phyloP scores from a whole-genome alignment of 2,797 vertebrate species.

The Pseudochirops corinnae region DNA sequence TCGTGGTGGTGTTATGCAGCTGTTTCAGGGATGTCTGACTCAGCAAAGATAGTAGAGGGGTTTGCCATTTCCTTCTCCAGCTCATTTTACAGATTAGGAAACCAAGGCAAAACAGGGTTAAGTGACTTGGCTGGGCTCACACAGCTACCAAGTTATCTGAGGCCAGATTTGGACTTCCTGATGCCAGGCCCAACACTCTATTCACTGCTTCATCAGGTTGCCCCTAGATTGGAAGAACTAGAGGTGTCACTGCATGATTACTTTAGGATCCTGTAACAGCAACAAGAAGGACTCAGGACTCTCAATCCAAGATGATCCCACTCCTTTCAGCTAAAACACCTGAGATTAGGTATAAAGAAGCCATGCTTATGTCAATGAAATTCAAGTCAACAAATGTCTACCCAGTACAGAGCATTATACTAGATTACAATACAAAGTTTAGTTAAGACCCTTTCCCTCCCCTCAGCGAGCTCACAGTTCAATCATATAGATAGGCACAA shows the following conservation, averaged over 20 bases:
- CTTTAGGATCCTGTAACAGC: neutral
- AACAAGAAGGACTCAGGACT: neutral
- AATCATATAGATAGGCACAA: neutral
- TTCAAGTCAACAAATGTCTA: neutral
- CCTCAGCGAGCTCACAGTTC: neutral
- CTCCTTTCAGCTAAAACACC: neutral
- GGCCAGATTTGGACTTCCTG: neutral
- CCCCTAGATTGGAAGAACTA: neutral
- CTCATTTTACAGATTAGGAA: too few relatives aligned
- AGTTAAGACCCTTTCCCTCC: neutral
- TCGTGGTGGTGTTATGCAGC: neutral
- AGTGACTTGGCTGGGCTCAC: neutral
- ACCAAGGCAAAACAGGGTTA: neutral
- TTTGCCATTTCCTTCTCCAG: too few relatives aligned
- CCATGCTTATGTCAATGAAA: neutral
- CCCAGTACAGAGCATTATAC: neutral
- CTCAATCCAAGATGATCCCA: slow-evolving; percentile 8
- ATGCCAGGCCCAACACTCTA: neutral
- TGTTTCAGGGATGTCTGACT: neutral
- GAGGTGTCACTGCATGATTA: neutral
- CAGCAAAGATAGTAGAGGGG: too few relatives aligned
- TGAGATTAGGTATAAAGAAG: neutral
- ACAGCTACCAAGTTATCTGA: neutral
- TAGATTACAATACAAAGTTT: neutral
- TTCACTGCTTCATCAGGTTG: neutral